Conservation (phyloP, 2,888 invertebrate species). For the Hartigia nigra region DNA sequence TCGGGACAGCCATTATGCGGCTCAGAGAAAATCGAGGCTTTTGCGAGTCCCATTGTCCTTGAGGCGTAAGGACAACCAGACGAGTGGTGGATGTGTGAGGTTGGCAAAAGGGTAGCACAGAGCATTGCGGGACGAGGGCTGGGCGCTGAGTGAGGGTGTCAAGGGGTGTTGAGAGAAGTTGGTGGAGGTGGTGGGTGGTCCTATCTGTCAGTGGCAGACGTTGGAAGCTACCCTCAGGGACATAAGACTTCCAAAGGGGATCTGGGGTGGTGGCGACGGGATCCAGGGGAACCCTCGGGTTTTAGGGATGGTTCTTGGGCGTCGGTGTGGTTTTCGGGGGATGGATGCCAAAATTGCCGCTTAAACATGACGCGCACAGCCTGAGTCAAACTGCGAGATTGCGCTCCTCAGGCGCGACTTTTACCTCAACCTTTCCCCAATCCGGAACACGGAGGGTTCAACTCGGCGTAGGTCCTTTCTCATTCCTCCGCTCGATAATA, state of each 20-base stretch:
- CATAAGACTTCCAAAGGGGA: constrained; percentile 20
- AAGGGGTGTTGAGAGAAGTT: constrained; percentile 15
- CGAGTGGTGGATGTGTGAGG: neutral
- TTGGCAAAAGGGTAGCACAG: constrained; percentile 7
- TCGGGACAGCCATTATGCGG: neutral
- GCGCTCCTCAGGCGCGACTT: constrained; percentile 16
- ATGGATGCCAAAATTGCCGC: constrained; percentile 32
- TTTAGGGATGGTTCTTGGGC: constrained; percentile 10
- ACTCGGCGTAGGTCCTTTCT: constrained; percentile 6
- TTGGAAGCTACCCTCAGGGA: constrained; percentile 22
- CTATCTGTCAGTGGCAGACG: constrained; percentile 35
- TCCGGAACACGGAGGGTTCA: neutral
- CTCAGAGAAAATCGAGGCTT: neutral
- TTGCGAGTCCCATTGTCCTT: neutral
- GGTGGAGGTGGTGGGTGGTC: constrained; percentile 22
- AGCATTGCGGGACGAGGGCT: neutral
- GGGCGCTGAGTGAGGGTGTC: constrained; percentile 27
- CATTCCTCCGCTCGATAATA: constrained; percentile 45
- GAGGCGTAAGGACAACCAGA: neutral
- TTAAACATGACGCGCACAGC: constrained; percentile 50
- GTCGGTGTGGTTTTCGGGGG: neutral
- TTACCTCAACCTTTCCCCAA: neutral
- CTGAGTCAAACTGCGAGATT: constrained; percentile 51
- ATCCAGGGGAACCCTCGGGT: too few relatives aligned
- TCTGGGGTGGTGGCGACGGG: constrained; percentile 14